A percentile compares a stretch with the other conserved stretches of the same genome.
These are phyloP conservation scores for Trachelus troglodyta DNA, from an alignment of 2,888 invertebrate genomes.

Conservation along the genomic window DNA sequence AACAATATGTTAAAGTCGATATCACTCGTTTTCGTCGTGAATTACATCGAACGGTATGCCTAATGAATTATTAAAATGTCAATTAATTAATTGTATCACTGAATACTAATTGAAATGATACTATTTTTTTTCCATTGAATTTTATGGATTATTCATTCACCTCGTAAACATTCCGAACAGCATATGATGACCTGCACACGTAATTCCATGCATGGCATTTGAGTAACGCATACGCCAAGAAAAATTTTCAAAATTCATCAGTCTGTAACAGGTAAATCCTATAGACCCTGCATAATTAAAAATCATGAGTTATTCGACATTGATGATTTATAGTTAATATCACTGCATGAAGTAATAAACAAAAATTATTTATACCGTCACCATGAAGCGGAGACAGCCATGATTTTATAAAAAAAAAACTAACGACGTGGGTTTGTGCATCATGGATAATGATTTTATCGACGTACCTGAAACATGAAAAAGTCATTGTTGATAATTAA, in stretches of 20 bases:
- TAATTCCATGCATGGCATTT: constrained; percentile 7
- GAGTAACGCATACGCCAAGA: constrained; percentile 9
- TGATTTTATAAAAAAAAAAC: constrained; percentile 11
- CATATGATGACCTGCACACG: constrained; percentile 11
- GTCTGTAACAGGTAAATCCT: constrained; percentile 17
- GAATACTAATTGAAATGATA: too few species aligned
- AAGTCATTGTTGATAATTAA: neutral
- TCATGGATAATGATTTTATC: constrained; percentile 14
- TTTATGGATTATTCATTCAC: neutral
- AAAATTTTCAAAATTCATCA: constrained; percentile 15
- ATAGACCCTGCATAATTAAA: constrained; percentile 8
- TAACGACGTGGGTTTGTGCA: constrained; percentile 13
- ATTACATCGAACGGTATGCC: constrained; percentile 2
- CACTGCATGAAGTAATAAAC: too few species aligned
- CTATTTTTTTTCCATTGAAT: too few species aligned
- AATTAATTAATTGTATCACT: neutral
- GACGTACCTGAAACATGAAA: constrained; percentile 10
- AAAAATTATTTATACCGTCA: constrained; percentile 8
- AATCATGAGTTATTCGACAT: too few species aligned
- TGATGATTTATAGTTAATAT: too few species aligned
- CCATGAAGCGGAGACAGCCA: constrained; percentile 14
- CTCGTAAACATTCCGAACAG: constrained; percentile 12
- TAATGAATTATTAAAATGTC: neutral
- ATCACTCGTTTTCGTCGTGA: constrained; percentile 18
- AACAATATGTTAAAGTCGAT: constrained; percentile 7